A percentile compares a stretch with the other conserved stretches of the same genome.
phyloP scores from a whole-genome alignment of 35 echinoderm and acorn worm genomes.

The Ptychodera flava region DNA sequence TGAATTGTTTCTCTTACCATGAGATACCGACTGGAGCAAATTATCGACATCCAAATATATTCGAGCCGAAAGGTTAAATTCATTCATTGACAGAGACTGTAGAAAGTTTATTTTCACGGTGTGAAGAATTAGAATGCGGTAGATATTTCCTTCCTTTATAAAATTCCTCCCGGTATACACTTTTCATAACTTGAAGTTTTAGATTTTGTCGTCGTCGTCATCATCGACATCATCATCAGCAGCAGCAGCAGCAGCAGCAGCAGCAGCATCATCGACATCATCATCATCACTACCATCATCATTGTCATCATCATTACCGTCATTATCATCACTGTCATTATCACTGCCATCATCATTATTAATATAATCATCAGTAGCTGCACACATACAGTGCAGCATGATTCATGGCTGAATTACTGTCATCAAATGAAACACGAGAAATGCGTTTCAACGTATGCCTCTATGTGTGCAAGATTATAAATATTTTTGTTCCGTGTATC shows the following conservation, averaged over 20 bases:
- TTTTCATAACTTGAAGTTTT: no score
- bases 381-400: neutral
- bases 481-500: neutral
- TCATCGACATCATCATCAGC: neutral
- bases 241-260: neutral
- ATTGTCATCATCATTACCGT: conserved; percentile 16
- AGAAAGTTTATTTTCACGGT: no score
- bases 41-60: no score
- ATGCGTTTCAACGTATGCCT: neutral
- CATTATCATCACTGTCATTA: conserved; percentile 25
- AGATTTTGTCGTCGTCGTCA: no score
- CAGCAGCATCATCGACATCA: neutral
- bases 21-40: no score
- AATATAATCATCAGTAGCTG: conserved; percentile 17
- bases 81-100: no score
- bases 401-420: neutral
- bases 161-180: no score
- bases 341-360: conserved; percentile 18
- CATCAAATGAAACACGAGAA: neutral
- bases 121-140: no score
- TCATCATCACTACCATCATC: neutral
- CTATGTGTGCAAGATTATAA: neutral
- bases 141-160: no score
- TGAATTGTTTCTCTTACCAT: no score
- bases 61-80: no score